Percentiles rank a stretch among this genome's conserved stretches.
These are phyloP conservation scores for Onychomys arenicola DNA, from an alignment of 2,797 vertebrate species.

Conservation along the genomic window DNA sequence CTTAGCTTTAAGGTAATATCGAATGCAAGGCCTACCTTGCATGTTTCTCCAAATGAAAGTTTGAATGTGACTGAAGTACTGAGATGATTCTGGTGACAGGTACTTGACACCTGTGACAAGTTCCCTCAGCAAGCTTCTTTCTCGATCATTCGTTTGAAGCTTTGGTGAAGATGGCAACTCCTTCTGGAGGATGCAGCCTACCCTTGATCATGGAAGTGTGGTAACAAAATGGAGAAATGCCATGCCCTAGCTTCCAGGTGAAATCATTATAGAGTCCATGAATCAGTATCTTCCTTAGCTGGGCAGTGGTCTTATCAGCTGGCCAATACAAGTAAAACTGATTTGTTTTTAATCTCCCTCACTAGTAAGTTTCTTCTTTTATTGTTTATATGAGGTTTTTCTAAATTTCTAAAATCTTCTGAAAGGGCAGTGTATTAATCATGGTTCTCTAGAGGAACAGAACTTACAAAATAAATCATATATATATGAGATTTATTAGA, in stretches of 20 bases:
- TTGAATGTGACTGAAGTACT: neutral
- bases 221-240: conserved; percentile 18
- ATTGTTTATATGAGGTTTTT: conserved; percentile 5
- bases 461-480: neutral
- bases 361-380: conserved; percentile 31
- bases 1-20: neutral
- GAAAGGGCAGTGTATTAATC: neutral
- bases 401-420: conserved; percentile 34
- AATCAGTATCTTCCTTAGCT: neutral
- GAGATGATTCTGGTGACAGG: neutral
- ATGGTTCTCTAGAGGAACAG: neutral
- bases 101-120: neutral
- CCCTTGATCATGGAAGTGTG: neutral
- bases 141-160: neutral
- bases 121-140: neutral
- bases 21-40: neutral
- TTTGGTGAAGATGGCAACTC: neutral
- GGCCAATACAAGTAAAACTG: neutral
- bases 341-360: conserved; percentile 20
- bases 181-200: neutral
- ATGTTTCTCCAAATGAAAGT: neutral
- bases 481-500: neutral
- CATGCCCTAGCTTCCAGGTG: neutral
- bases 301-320: neutral
- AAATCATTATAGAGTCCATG: neutral